A percentile compares a stretch with the other conserved stretches of the same genome.
phyloP scores from a whole-genome alignment of 2,888 invertebrate species.

The Suillia variegata region DNA sequence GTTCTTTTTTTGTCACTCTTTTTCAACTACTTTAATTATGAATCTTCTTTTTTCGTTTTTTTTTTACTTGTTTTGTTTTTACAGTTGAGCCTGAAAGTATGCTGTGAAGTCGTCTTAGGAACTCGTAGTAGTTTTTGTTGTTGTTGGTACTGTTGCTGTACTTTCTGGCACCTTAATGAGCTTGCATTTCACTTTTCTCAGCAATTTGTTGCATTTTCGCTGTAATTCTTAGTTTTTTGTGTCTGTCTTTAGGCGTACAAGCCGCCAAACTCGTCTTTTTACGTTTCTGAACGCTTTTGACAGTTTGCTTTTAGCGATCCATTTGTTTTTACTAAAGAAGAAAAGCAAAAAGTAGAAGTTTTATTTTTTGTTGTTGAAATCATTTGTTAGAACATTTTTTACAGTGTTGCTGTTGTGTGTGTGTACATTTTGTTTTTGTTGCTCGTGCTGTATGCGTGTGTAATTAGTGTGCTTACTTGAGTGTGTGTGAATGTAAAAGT shows the following conservation, averaged over 20 bases:
- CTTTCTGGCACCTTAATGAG: too few relatives aligned
- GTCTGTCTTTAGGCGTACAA: slow-evolving; percentile 40
- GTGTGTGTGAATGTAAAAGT: slow-evolving; percentile 27
- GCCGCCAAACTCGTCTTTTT: neutral
- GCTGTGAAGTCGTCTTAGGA: neutral
- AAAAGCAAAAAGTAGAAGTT: neutral
- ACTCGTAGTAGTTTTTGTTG: neutral
- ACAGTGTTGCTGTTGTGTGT: slow-evolving; percentile 13
- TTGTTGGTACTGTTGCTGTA: neutral
- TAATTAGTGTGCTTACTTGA: slow-evolving; percentile 16
- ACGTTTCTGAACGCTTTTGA: too few relatives aligned
- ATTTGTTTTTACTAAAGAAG: neutral
- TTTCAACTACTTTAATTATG: neutral
- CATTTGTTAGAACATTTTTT: neutral
- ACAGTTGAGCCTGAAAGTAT: too few relatives aligned
- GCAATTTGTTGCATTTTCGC: slow-evolving; percentile 28
- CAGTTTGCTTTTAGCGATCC: too few relatives aligned
- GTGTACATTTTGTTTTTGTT: neutral
- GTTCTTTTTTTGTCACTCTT: neutral
- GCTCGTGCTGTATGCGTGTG: slow-evolving; percentile 10
- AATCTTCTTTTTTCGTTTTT: neutral
- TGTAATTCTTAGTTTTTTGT: too few relatives aligned
- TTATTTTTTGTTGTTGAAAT: too few relatives aligned
- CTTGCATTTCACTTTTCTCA: slow-evolving; percentile 10
- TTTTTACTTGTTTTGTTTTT: neutral